A percentile compares a stretch with the other conserved stretches of the same genome.
phyloP scores from a whole-genome alignment of 2,888 invertebrate species.

The Pinctada fucata region DNA sequence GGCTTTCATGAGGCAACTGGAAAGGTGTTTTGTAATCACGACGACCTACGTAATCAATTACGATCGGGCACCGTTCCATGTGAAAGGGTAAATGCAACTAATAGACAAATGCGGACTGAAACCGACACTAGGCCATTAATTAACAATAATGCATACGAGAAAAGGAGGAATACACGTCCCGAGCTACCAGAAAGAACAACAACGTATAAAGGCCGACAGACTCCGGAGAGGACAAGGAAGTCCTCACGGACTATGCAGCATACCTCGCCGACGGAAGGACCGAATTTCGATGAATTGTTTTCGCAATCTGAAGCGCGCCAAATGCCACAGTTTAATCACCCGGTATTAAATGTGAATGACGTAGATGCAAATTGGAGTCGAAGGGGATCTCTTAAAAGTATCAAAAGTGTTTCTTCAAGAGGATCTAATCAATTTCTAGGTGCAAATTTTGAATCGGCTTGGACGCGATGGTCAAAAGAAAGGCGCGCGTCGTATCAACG shows the following conservation, averaged over 20 bases:
- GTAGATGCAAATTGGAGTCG: slow-evolving; percentile 61
- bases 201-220: background rate
- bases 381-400: slow-evolving; percentile 44
- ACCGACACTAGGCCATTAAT: slow-evolving; percentile 26
- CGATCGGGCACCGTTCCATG: slow-evolving; percentile 20
- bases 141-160: slow-evolving; percentile 10
- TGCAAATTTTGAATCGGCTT: slow-evolving; percentile 55
- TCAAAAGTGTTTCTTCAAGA: slow-evolving; percentile 57
- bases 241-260: slow-evolving; percentile 15
- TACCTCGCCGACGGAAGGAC: slow-evolving; percentile 29
- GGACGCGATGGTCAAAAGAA: slow-evolving; percentile 69
- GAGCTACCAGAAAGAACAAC: background rate
- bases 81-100: slow-evolving; percentile 1
- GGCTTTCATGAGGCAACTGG: slow-evolving; percentile 6
- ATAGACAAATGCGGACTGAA: slow-evolving; percentile 15
- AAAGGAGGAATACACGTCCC: slow-evolving; percentile 1
- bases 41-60: slow-evolving; percentile 13
- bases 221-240: background rate
- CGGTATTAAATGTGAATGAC: slow-evolving; percentile 56
- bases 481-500: slow-evolving; percentile 69
- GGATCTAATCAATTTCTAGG: slow-evolving; percentile 60
- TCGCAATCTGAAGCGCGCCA: slow-evolving; percentile 45
- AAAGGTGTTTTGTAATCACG: slow-evolving; percentile 10
- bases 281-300: slow-evolving; percentile 57
- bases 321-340: slow-evolving; percentile 32